Percentiles rank a stretch among this genome's conserved stretches.
Conservation (phyloP, 2,888 invertebrate species). For the Apotomis capreana region DNA sequence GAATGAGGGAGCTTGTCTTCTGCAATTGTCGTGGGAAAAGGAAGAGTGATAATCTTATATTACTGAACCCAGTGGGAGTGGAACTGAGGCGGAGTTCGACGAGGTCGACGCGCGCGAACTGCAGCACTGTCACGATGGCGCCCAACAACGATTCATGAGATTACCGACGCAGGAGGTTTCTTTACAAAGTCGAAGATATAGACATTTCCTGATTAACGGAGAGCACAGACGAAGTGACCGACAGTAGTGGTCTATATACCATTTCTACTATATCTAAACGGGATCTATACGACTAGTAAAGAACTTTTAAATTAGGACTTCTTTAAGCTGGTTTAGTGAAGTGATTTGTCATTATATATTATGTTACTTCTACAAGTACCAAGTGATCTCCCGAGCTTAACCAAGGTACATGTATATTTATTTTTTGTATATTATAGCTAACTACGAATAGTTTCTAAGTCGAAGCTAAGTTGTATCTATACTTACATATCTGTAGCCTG, state of each 20-base stretch:
- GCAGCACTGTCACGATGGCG: constrained; percentile 81
- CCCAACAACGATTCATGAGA: constrained; percentile 81
- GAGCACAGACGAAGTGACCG: constrained; percentile 78
- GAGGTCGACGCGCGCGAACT: constrained; percentile 80
- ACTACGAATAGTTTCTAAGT: constrained; percentile 5
- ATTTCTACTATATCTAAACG: constrained; percentile 72
- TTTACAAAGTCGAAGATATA: constrained; percentile 72
- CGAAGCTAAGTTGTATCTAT: constrained; percentile 13
- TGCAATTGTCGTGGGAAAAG: constrained; percentile 79
- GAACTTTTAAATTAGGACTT: constrained; percentile 17
- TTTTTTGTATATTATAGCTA: constrained; percentile 20
- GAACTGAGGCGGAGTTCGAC: constrained; percentile 77
- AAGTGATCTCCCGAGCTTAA: constrained; percentile 42
- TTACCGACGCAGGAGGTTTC: constrained; percentile 70
- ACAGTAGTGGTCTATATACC: constrained; percentile 74
- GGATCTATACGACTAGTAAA: constrained; percentile 67
- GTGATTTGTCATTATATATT: constrained; percentile 8
- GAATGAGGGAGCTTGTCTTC: constrained; percentile 91
- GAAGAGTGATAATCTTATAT: constrained; percentile 73
- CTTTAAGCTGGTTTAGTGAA: constrained; percentile 15
- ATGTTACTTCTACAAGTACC: constrained; percentile 18
- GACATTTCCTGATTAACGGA: constrained; percentile 81
- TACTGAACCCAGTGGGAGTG: constrained; percentile 73
- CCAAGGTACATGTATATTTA: constrained; percentile 29
- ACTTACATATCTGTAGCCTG: constrained; percentile 29